phyloP scores from a whole-genome alignment of 2,797 vertebrate genomes.

The Channa striata region DNA sequence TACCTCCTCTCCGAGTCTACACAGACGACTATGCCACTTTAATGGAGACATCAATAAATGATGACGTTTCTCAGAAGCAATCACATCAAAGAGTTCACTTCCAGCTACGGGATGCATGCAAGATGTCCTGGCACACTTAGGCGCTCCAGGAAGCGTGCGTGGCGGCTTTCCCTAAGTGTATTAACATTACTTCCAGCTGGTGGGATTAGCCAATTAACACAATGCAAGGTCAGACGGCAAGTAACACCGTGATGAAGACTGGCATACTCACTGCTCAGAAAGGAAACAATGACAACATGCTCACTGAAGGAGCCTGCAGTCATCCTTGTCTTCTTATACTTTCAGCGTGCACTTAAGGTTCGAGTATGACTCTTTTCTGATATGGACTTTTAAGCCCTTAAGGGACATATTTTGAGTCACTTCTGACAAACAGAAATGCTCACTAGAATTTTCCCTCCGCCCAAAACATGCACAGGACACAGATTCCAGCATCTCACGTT shows the following conservation, averaged over 20 bases:
- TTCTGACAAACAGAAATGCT: conserved; percentile 52
- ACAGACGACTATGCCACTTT: conserved; percentile 80
- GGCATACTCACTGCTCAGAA: conserved; percentile 1
- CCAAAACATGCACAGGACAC: conserved; percentile 13
- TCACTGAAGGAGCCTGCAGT: conserved; percentile 22
- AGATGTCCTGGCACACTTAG: conserved; percentile 78
- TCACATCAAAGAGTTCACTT: conserved; percentile 87
- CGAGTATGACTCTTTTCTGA: conserved; percentile 23
- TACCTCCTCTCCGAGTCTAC: conserved; percentile 58
- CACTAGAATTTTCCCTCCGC: conserved; percentile 30
- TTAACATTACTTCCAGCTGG: conserved; percentile 80
- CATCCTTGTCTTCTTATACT: conserved; percentile 12
- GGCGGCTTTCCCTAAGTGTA: conserved; percentile 75
- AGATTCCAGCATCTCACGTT: conserved; percentile 59
- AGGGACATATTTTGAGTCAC: conserved; percentile 40
- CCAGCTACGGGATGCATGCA: conserved; percentile 77
- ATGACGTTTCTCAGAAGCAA: conserved; percentile 87
- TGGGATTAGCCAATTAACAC: conserved; percentile 76
- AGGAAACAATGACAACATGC: not conserved
- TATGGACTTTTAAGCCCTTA: conserved; percentile 35
- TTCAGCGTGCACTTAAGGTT: not conserved
- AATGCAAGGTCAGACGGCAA: conserved; percentile 59
- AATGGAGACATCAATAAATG: conserved; percentile 91
- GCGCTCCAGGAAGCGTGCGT: conserved; percentile 68
- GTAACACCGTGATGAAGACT: conserved; percentile 23